phyloP scores from a whole-genome alignment of 2,113 vertebrate species.

The Stictonetta naevosa region DNA sequence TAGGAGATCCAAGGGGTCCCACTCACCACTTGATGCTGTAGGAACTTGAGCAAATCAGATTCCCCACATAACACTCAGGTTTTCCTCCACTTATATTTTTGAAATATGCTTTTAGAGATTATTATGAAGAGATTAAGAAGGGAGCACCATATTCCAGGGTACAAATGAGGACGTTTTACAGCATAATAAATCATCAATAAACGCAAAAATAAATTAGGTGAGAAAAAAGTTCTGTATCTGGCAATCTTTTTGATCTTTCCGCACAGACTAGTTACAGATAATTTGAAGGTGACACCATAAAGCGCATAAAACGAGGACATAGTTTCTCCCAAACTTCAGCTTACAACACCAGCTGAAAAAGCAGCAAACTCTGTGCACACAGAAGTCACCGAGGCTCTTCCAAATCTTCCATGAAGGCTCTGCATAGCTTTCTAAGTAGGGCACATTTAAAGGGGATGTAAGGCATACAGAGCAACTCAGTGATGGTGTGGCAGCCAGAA shows the following conservation, averaged over 20 bases:
- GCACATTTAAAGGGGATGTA: not conserved
- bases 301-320: not conserved
- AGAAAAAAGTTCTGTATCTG: not conserved
- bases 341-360: not conserved
- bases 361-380: not conserved
- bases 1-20: not conserved
- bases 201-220: not conserved
- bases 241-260: not conserved
- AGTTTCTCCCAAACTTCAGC: not conserved
- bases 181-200: slow-evolving; percentile 38
- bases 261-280: not conserved
- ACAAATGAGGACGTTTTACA: not conserved
- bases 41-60: not conserved
- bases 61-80: not conserved
- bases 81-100: not conserved
- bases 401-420: not conserved
- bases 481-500: not conserved
- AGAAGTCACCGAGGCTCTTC: slow-evolving; percentile 1
- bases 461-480: not conserved
- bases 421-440: slow-evolving; percentile 8
- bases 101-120: not conserved
- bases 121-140: not conserved
- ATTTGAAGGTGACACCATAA: slow-evolving; percentile 32
- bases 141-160: not conserved
- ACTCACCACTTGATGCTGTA: not conserved